Evolutionary conservation across 2,888 invertebrate genomes (phyloP).

Genomic region (Athalia cordata): DNA sequence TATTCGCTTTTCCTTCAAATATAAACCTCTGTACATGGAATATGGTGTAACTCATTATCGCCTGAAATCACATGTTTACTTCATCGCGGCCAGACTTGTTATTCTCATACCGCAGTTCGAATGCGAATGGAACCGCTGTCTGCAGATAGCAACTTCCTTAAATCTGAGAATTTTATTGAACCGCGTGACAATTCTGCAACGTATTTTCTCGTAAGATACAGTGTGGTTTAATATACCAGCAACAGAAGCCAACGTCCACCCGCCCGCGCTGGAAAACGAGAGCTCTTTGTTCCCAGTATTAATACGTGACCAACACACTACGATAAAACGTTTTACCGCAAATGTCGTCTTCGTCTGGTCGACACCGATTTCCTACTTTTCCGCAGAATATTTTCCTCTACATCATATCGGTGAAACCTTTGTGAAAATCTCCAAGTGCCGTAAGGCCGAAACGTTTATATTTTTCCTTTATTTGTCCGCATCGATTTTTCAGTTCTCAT

Average conservation of each 20-base stretch:
- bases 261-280: not conserved
- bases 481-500: not conserved
- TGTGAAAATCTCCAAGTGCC: too few species aligned
- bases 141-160: slow-evolving; percentile 20
- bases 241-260: not conserved
- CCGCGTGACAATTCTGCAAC: slow-evolving; percentile 33
- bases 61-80: too few species aligned
- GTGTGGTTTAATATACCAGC: slow-evolving; percentile 16
- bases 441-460: too few species aligned
- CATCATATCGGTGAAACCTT: too few species aligned
- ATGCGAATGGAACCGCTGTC: not conserved
- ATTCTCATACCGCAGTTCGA: not conserved
- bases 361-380: not conserved
- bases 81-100: not conserved
- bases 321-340: slow-evolving; percentile 16
- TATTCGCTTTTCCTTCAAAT: too few species aligned
- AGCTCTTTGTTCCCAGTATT: slow-evolving; percentile 16
- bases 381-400: not conserved
- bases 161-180: slow-evolving; percentile 21
- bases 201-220: not conserved
- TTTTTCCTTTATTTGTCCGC: too few species aligned
- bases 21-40: too few species aligned
- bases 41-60: too few species aligned
- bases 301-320: not conserved
- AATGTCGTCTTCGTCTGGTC: slow-evolving; percentile 1